Conservation (phyloP, 2,888 invertebrate species). For the Kryphioiulus occultus region DNA sequence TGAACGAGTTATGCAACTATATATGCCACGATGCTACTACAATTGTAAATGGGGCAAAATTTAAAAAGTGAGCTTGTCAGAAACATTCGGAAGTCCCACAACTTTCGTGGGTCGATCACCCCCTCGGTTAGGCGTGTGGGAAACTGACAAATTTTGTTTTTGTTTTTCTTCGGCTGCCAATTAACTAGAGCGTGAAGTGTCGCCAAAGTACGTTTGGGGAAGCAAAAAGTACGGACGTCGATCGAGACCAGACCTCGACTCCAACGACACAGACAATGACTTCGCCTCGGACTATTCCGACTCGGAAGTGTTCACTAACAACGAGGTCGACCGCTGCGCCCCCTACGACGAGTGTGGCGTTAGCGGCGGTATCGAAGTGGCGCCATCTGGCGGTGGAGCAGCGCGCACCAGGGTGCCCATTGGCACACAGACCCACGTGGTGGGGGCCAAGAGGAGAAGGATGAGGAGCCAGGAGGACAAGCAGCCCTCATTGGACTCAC, state of each 20-base stretch:
- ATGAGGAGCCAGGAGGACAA: conserved; percentile 49
- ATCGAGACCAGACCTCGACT: conserved; percentile 54
- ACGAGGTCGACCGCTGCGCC: neutral
- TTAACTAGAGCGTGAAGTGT: conserved; percentile 56
- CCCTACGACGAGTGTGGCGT: neutral
- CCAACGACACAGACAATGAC: conserved; percentile 49
- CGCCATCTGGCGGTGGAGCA: neutral
- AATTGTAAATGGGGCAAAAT: too few species aligned
- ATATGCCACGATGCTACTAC: too few species aligned
- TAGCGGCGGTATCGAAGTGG: neutral
- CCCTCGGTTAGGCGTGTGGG: too few species aligned
- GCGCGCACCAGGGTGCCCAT: neutral
- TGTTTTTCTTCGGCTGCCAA: neutral
- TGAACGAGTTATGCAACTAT: too few species aligned
- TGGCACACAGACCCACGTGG: neutral
- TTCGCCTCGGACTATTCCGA: conserved; percentile 52
- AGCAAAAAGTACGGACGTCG: conserved; percentile 56
- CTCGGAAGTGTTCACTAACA: conserved; percentile 49
- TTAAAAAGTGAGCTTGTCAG: too few species aligned
- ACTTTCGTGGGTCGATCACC: too few species aligned
- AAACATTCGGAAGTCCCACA: too few species aligned
- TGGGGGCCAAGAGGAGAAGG: conserved; percentile 42
- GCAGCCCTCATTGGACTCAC: neutral
- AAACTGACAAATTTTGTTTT: neutral
- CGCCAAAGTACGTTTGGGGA: conserved; percentile 56